These are phyloP conservation scores for Ageneiosus marmoratus DNA, from an alignment of 2,113 vertebrate species.

Conservation along the genomic window DNA sequence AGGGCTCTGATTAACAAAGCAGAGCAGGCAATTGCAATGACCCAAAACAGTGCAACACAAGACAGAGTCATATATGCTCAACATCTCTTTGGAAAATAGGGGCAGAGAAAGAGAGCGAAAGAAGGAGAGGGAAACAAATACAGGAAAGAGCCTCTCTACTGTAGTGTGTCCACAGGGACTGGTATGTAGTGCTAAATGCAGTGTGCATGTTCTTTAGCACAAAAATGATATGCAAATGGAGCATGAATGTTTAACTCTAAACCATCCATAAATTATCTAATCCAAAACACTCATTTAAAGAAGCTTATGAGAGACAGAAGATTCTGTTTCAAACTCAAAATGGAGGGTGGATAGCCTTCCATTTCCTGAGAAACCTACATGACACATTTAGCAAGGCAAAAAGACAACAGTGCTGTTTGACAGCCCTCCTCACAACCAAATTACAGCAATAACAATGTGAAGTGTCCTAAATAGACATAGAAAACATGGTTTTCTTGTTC, in stretches of 20 bases:
- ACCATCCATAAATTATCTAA: background rate
- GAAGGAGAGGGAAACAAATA: background rate
- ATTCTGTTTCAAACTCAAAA: background rate
- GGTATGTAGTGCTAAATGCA: background rate
- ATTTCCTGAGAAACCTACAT: background rate
- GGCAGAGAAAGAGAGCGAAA: background rate
- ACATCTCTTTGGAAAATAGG: slow-evolving; percentile 12
- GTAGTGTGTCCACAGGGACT: background rate
- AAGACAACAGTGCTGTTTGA: background rate
- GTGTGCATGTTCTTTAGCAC: background rate
- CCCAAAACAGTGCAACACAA: slow-evolving; percentile 36
- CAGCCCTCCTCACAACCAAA: background rate
- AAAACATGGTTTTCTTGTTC: background rate
- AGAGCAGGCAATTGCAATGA: slow-evolving; percentile 26
- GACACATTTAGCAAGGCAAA: background rate
- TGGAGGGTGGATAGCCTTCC: background rate
- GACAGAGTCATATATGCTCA: slow-evolving; percentile 39
- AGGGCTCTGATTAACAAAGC: slow-evolving; percentile 27
- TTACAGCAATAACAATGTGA: background rate
- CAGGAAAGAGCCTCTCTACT: background rate
- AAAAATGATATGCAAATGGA: slow-evolving; percentile 17
- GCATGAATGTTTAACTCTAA: background rate
- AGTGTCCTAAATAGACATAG: background rate
- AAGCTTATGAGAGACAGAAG: background rate
- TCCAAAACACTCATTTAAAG: background rate